Percentiles rank a stretch among this genome's conserved stretches.
Evolutionary conservation across 2,113 vertebrate species (phyloP).

Genomic region (Agelaius tricolor): DNA sequence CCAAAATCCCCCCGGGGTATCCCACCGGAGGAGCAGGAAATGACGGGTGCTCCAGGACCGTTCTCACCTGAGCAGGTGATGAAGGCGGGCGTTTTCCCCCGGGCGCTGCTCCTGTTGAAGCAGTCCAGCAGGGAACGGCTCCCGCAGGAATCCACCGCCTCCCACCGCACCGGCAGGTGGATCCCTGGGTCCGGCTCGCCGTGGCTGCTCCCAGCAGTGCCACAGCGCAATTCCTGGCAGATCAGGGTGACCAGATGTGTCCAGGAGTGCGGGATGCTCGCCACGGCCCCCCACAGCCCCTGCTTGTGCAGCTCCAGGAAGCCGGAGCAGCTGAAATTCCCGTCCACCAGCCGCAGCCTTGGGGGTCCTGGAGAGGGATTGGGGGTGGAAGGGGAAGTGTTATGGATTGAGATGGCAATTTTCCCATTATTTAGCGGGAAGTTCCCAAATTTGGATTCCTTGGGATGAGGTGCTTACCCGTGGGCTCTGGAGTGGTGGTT

Average conservation of each 20-base stretch:
- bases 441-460: neutral
- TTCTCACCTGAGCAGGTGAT: constrained; percentile 71
- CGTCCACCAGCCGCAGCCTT: constrained; percentile 34
- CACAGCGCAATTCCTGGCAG: constrained; percentile 39
- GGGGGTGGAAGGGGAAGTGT: rapidly evolving
- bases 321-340: constrained; percentile 33
- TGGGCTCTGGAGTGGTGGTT: neutral
- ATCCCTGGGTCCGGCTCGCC: rapidly evolving
- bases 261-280: rapidly evolving
- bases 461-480: neutral
- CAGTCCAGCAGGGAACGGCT: neutral
- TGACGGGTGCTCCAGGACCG: rapidly evolving
- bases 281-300: constrained; percentile 33
- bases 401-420: rapidly evolving
- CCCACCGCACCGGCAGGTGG: constrained; percentile 38
- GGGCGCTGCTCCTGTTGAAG: neutral
- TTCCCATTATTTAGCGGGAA: rapidly evolving
- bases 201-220: rapidly evolving
- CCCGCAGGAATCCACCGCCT: neutral
- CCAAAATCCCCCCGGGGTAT: neutral
- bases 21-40: neutral
- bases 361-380: neutral
- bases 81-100: rapidly evolving
- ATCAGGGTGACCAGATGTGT: neutral
- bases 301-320: constrained; percentile 47